Percentiles rank a stretch among this genome's conserved stretches.
phyloP scores from a whole-genome alignment of 2,797 vertebrate genomes.

The Martes flavigula region DNA sequence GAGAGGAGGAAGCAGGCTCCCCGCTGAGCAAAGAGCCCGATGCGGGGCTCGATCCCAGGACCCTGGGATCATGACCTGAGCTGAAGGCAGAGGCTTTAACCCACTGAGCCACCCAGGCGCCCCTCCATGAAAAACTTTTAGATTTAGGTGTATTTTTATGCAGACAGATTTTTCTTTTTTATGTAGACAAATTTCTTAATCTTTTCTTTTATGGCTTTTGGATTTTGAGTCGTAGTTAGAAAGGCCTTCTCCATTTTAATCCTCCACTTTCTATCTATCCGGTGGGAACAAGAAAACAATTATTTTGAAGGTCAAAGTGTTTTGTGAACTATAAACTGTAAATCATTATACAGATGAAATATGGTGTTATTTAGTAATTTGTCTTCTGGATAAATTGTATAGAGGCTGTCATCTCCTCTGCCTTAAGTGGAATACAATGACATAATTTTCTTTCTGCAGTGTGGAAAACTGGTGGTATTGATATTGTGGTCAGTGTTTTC shows the following conservation, averaged over 20 bases:
- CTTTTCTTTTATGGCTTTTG: constrained; percentile 56
- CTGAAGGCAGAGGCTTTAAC: too few species aligned
- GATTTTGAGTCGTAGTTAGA: constrained; percentile 56
- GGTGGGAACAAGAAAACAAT: background rate
- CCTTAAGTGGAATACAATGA: background rate
- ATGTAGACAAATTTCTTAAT: background rate
- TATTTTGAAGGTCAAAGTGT: constrained; percentile 64
- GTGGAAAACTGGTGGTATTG: constrained; percentile 26
- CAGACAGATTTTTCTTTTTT: background rate
- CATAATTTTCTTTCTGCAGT: background rate
- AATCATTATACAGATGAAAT: constrained; percentile 72
- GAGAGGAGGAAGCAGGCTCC: too few species aligned
- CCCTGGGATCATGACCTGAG: too few species aligned
- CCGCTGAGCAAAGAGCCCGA: too few species aligned
- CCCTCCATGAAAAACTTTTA: background rate
- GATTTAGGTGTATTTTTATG: background rate
- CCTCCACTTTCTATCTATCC: constrained; percentile 41
- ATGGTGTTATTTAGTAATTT: constrained; percentile 67
- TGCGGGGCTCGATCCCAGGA: too few species aligned
- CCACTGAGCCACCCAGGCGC: too few species aligned
- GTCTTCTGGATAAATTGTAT: constrained; percentile 48
- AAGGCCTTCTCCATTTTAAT: constrained; percentile 12
- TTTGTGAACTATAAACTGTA: constrained; percentile 66
- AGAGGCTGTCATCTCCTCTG: constrained; percentile 33
- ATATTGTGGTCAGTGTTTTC: constrained; percentile 48